Evolutionary conservation across 2,888 invertebrate species (phyloP), one percentile per base, ranked within the genome.

Genomic region (Adela reaumurella): DNA sequence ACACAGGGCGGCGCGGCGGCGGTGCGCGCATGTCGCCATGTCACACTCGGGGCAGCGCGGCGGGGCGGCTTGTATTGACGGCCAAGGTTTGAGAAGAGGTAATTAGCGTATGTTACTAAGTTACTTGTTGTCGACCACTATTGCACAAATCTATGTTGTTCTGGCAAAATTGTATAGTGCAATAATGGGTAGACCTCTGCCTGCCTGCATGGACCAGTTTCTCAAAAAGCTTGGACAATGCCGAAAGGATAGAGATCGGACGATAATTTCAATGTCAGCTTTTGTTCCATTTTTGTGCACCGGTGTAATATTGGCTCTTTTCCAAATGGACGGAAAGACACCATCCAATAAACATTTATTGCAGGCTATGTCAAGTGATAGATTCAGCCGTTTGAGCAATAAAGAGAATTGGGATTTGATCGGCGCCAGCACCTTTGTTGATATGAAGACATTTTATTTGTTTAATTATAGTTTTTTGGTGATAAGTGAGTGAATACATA

Each of bases 171-270:
- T n/a, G 18, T 14, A 17, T 45, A 46, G 28, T 54, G 54, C 28
- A 53, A 10, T 19, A 18, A 11, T 2, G 54, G 52, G 50, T 55
- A 55, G 4, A 57, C 50, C 3, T 41, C 28, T 19, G 49, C n/a
- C n/a, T n/a, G n/a, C n/a, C n/a, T n/a, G n/a, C 24, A 28, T 55
- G 52, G 1, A 56, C 52, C 0, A 56, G 43, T 35, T 50, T 52
- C 28, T 57, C 57, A 35, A 57, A 54, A 41, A 55, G 45, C 47
- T 57, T 57, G 3, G 54, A 50, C 17, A 57, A 19, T 8, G 49
- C 45, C 3, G 35, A 11, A 3, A 35, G 35, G 3, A 35, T 35
- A 3, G 35, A 35, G 6, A 35, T 35, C 3, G 3, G 53, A 44
- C 53, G 48, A 29, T 54, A 55, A 17, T 56, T 55, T 45, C 49